These are phyloP conservation scores for Gopherus flavomarginatus DNA, from an alignment of 2,113 vertebrate species.

Conservation along the genomic window DNA sequence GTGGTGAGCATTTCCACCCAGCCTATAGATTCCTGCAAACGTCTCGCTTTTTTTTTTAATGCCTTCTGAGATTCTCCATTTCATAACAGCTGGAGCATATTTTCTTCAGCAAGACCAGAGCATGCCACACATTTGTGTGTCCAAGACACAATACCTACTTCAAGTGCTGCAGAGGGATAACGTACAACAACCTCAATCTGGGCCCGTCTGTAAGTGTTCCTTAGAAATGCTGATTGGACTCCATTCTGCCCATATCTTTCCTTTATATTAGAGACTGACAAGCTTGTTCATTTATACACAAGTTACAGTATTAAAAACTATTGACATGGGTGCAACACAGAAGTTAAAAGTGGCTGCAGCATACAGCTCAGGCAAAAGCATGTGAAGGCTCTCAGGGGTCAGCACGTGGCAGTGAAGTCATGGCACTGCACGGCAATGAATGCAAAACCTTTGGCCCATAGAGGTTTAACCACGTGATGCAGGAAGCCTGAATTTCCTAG, in stretches of 20 bases:
- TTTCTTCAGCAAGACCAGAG: neutral
- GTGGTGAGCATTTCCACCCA: no score
- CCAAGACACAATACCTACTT: neutral
- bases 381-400: neutral
- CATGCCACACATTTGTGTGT: neutral
- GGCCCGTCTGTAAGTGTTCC: neutral
- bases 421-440: rapidly evolving
- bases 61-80: no score
- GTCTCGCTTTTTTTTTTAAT: rapidly evolving
- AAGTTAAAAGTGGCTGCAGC: neutral
- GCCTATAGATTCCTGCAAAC: neutral
- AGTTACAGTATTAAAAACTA: neutral
- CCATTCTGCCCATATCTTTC: neutral
- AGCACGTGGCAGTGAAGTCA: neutral
- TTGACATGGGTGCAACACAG: rapidly evolving
- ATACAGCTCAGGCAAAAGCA: neutral
- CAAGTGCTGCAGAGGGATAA: rapidly evolving
- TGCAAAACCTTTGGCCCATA: neutral
- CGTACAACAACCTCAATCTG: rapidly evolving
- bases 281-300: rapidly evolving
- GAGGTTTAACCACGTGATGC: neutral
- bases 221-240: neutral
- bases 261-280: neutral
- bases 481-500: neutral
- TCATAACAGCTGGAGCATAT: neutral